Evolutionary conservation across 2,113 vertebrate genomes (phyloP).

Genomic region (Nothocercus julius): DNA sequence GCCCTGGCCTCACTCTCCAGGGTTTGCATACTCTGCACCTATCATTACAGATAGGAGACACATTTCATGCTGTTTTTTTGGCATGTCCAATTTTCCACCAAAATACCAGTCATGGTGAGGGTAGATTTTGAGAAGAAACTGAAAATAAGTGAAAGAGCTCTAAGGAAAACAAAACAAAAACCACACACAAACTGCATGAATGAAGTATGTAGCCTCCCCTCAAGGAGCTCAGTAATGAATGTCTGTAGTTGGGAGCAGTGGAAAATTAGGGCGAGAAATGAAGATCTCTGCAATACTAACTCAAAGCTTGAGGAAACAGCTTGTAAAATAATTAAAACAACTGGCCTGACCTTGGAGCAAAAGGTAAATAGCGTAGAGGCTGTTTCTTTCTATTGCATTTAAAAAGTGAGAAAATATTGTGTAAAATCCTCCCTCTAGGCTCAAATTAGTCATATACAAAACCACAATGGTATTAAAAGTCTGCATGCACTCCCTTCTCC

Average conservation of each 20-base stretch:
- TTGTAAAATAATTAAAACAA: not conserved
- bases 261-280: not conserved
- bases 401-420: not conserved
- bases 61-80: not conserved
- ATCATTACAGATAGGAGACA: not conserved
- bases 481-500: not conserved
- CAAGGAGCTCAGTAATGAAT: not conserved
- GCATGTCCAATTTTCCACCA: not conserved
- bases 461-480: not conserved
- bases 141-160: not conserved
- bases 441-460: not conserved
- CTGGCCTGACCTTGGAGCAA: not conserved
- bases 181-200: not conserved
- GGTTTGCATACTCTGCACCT: not conserved
- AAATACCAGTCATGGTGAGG: not conserved
- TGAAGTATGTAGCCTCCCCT: not conserved
- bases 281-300: not conserved
- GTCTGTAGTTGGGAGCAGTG: not conserved
- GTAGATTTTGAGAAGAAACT: not conserved
- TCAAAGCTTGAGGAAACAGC: conserved; percentile 1
- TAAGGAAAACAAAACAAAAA: not conserved
- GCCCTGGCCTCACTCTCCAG: not conserved
- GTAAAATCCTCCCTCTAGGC: not conserved
- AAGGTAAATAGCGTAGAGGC: not conserved
- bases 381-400: not conserved